Conservation (phyloP, 2,113 vertebrate genomes). For the Hemiprocne comata region DNA sequence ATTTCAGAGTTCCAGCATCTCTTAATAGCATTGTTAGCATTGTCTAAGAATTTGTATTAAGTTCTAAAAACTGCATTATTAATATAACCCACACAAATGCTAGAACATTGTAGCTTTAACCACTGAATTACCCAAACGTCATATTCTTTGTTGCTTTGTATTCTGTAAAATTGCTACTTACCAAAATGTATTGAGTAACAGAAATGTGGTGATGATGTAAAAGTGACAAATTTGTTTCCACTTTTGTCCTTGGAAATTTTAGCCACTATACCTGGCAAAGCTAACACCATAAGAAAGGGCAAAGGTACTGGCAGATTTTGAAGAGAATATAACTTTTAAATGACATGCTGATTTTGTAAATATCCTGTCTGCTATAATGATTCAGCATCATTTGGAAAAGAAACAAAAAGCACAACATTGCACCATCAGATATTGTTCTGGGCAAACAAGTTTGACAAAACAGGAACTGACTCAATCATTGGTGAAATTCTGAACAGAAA, state of each 20-base stretch:
- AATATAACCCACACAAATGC: conserved; percentile 52
- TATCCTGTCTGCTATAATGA: not conserved
- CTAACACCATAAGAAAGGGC: not conserved
- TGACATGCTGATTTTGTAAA: not conserved
- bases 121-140: conserved; percentile 30
- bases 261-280: not conserved
- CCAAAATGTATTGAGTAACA: conserved; percentile 7
- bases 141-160: conserved; percentile 12
- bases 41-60: conserved; percentile 61
- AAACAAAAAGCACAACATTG: not conserved
- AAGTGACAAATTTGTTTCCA: not conserved
- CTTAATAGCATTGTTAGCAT: conserved; percentile 69
- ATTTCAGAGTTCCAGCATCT: conserved; percentile 65
- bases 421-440: not conserved
- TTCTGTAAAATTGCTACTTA: conserved; percentile 13
- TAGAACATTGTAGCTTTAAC: conserved; percentile 44
- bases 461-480: not conserved
- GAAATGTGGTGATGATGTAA: not conserved
- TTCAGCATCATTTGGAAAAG: conserved; percentile 1
- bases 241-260: not conserved
- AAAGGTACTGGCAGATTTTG: not conserved
- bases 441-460: not conserved
- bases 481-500: not conserved
- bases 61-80: conserved; percentile 58
- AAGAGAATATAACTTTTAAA: conserved; percentile 1